Evolutionary conservation across 2,113 vertebrate species (phyloP), one percentile per base, ranked within the genome.

Genomic region (Spermophilus dauricus): DNA sequence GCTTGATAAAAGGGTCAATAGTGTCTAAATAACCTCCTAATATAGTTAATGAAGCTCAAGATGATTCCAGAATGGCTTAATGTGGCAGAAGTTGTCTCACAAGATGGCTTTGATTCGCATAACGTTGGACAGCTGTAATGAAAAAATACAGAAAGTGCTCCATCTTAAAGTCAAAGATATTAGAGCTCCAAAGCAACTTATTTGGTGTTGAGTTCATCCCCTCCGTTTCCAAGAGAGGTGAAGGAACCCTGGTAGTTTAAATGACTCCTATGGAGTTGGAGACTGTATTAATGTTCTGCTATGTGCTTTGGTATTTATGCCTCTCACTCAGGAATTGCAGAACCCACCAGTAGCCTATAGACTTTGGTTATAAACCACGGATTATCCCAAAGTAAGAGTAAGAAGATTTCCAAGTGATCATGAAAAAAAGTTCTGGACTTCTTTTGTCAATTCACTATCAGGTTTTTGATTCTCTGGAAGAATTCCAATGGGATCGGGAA

Each of bases 1-100:
- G 1, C 91, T 30, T 73, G 63, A 80, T 56, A 63, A 61, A 89
- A 45, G 83, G 45, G 13, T 77, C 4, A 10, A 12, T 65, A 26
- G 24, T 80, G 34, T 14, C 8, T 86, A 91, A 70, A 84, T 51
- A 56, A 42, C 9, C 3, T 2, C 48, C 20, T 37, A 65, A 32
- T 53, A 8, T n/a, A 42, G 34, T 80, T 86, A 67, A 91, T 76
- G 63, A 97, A 82, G 48, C 42, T 58, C 63, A 95, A 93, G 92
- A 22, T 84, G 65, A 84, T 91, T 96, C 69, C 37, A 30, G 18
- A 91, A 58, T 85, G 77, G 53, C 37, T 85, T 90, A 9, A 67
- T 80, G 61, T 77, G 73, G 42, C 95, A 90, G 75, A 82, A 77
- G 5, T 24, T 37, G 8, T 83, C 70, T 92, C 70, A 65, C 69